A percentile compares a stretch with the other conserved stretches of the same genome.
phyloP scores from a whole-genome alignment of 64 coral and sea anemone genomes.

The Actinia tenebrosa region DNA sequence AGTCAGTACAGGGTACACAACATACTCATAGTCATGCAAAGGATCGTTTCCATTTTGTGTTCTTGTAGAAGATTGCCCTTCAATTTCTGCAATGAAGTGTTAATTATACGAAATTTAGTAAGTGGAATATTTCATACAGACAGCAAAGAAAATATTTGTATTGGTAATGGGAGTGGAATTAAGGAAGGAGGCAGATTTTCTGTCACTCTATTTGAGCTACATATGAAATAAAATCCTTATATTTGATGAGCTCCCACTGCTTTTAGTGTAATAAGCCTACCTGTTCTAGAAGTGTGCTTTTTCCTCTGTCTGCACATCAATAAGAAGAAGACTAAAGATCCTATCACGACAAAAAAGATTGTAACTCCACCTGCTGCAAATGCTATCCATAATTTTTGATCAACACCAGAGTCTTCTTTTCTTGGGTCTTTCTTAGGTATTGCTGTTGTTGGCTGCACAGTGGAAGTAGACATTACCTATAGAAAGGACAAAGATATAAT shows the following conservation, averaged over 20 bases:
- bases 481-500: background rate
- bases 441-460: background rate
- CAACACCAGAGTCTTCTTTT: background rate
- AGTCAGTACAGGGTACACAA: constrained; percentile 6
- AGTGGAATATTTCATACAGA: background rate
- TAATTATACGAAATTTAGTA: background rate
- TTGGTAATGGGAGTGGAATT: too few relatives aligned
- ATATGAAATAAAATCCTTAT: too few relatives aligned
- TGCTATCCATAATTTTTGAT: background rate
- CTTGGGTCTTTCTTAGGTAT: background rate
- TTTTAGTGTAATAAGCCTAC: background rate
- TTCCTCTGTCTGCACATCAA: background rate
- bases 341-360: background rate
- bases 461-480: background rate
- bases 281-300: background rate
- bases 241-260: too few relatives aligned
- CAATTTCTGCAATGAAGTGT: background rate
- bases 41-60: background rate
- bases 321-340: background rate
- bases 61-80: background rate
- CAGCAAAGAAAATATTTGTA: too few relatives aligned
- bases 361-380: constrained; percentile 11
- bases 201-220: too few relatives aligned
- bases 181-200: too few relatives aligned
- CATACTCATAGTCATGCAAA: constrained; percentile 16